phyloP scores from a whole-genome alignment of 2,113 vertebrate genomes.

The Otus sunia region DNA sequence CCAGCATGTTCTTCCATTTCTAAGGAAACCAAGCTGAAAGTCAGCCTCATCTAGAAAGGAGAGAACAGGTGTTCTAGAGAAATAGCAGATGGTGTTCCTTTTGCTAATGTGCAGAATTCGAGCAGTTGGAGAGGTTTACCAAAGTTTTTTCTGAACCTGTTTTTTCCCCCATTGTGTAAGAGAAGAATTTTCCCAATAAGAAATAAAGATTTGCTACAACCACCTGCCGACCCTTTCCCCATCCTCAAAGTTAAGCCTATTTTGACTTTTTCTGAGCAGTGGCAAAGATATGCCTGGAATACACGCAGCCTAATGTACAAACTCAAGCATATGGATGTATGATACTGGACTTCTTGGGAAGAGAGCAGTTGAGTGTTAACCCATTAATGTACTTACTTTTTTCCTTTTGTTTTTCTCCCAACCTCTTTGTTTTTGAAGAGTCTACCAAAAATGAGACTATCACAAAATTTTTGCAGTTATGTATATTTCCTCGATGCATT shows the following conservation, averaged over 20 bases:
- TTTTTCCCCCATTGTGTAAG: neutral
- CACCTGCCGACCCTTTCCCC: neutral
- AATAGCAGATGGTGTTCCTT: neutral
- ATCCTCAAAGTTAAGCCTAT: neutral
- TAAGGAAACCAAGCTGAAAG: neutral
- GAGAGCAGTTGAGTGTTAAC: neutral
- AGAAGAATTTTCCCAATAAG: neutral
- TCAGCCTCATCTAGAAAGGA: neutral
- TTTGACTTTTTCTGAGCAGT: neutral
- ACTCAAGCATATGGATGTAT: neutral
- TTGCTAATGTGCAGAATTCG: neutral
- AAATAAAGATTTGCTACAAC: neutral
- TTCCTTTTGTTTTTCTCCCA: neutral
- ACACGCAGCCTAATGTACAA: neutral
- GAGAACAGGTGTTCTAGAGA: neutral
- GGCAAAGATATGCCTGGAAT: neutral
- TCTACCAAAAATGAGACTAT: conserved; percentile 99
- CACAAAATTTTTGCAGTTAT: conserved; percentile 98
- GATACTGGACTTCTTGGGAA: neutral
- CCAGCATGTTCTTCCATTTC: neutral
- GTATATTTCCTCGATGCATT: conserved; percentile 97
- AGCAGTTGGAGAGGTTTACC: neutral
- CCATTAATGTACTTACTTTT: neutral
- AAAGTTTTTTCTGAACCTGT: neutral
- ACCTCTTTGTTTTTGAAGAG: conserved; percentile 75